Evolutionary conservation across 1,140 invertebrate species (phyloP), one percentile per base, ranked within the genome.

Genomic region (Antheraea pernyi): DNA sequence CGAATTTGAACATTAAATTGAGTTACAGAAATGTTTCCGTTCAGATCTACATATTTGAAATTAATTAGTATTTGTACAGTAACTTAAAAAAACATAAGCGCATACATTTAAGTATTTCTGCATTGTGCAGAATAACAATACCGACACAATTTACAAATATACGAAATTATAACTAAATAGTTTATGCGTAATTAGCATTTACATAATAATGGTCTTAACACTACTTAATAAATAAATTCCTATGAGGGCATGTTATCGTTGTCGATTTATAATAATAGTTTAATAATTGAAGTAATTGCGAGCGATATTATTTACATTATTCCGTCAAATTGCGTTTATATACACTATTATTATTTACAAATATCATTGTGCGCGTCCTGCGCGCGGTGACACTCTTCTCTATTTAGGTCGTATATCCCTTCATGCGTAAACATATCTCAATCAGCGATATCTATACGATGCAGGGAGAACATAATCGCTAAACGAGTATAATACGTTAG

Each of bases 401-500:
- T 30, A n/a, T n/a, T 16, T 67, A 42, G 30, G 37, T 36, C 59
- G 22, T 30, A 59, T 59, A n/a, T 67, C 19, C 22, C 22, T 30
- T 30, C 22, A 36, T 13, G 37, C 48, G 19, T 67, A 1, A 67
- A 30, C 16, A 37, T n/a, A 37, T 59, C 46, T 53, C 18, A 18
- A 30, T 65, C 42, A 92, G 67, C 80, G 87, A 77, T 92, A 93
- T 68, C 86, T 85, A 72, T 92, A 92, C 0, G 84, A 88, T 0
- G 87, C 77, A n/a, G 97, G 97, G 39, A 97, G 82, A 6, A 97
- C 86, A 75, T 94, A 95, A 48, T 95, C 93, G 7, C 96, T 95
- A 13, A 97, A 74, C 30, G 93, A 88, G 83, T 97, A 98, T 9
- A 99, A 92, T 11, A 96, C 89, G 64, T 94, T 95, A 10, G 97